Evolutionary conservation across 1,140 invertebrate species (phyloP).

Genomic region (Cryptotermes secundus): DNA sequence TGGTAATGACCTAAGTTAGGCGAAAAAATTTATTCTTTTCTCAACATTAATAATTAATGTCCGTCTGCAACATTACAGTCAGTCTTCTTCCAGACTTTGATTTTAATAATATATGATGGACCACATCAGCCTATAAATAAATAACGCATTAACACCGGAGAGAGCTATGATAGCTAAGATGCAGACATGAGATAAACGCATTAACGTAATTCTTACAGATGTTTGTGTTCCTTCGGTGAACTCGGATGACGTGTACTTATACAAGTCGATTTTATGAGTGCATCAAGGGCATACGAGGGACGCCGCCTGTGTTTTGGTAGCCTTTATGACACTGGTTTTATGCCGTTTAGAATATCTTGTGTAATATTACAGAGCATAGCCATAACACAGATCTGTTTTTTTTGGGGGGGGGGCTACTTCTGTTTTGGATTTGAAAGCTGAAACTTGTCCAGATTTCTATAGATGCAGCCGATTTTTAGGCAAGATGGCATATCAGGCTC

Average conservation of each 20-base stretch:
- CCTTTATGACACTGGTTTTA: too few relatives aligned
- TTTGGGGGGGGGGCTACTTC: too few relatives aligned
- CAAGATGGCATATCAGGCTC: too few relatives aligned
- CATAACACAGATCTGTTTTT: too few relatives aligned
- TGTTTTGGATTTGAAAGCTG: too few relatives aligned
- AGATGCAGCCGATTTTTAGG: too few relatives aligned
- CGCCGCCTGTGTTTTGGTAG: too few relatives aligned
- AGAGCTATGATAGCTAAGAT: neutral
- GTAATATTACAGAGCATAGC: too few relatives aligned
- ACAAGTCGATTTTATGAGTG: neutral
- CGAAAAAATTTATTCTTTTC: neutral
- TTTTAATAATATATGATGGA: neutral
- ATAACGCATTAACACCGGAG: neutral
- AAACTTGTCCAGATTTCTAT: too few relatives aligned
- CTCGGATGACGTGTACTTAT: conserved; percentile 1
- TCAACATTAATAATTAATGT: conserved; percentile 5
- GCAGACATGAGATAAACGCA: neutral
- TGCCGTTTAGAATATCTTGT: too few relatives aligned
- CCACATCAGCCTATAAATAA: neutral
- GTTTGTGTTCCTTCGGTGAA: neutral
- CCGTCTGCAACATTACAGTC: conserved; percentile 1
- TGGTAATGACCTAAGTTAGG: neutral
- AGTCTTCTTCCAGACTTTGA: neutral
- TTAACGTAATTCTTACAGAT: neutral
- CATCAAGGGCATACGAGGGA: too few relatives aligned